A percentile compares a stretch with the other conserved stretches of the same genome.
These are phyloP conservation scores for Drosophila sturtevanti DNA, from an alignment of 1,140 invertebrate species.

Conservation along the genomic window DNA sequence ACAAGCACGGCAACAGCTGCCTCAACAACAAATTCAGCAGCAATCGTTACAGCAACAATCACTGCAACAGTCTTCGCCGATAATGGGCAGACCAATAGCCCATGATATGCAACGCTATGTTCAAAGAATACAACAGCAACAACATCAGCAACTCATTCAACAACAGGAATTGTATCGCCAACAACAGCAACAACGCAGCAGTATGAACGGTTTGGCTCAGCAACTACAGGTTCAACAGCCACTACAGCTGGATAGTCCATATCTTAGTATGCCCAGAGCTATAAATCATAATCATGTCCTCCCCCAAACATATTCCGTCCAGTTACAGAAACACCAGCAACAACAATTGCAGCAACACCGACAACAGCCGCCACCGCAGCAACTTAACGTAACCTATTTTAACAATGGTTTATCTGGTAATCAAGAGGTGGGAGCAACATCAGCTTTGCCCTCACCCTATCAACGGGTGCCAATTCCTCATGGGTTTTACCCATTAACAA, in stretches of 20 bases:
- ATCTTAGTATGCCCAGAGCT: conserved; percentile 62
- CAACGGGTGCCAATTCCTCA: conserved; percentile 85
- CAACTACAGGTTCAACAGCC: conserved; percentile 59
- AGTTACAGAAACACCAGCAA: conserved; percentile 69
- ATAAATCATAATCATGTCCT: conserved; percentile 42
- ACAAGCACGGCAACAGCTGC: conserved; percentile 62
- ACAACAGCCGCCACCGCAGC: conserved; percentile 77
- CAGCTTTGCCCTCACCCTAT: conserved; percentile 81
- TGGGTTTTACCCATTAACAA: conserved; percentile 69
- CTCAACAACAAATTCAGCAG: conserved; percentile 45
- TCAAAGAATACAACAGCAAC: conserved; percentile 61
- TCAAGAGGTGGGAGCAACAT: conserved; percentile 49
- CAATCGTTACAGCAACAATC: conserved; percentile 37
- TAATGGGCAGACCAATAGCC: conserved; percentile 47
- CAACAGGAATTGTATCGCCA: conserved; percentile 55
- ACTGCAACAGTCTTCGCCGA: conserved; percentile 47
- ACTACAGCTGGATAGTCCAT: conserved; percentile 59
- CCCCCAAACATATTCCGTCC: conserved; percentile 63
- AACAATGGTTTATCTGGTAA: conserved; percentile 56
- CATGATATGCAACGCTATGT: conserved; percentile 76
- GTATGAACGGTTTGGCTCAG: conserved; percentile 65
- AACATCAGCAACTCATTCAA: conserved; percentile 54
- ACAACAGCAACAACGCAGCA: conserved; percentile 59
- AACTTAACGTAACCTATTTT: conserved; percentile 76
- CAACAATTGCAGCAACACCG: conserved; percentile 78